Conservation (phyloP, 2,113 vertebrate species). For the Ramphastos sulfuratus region DNA sequence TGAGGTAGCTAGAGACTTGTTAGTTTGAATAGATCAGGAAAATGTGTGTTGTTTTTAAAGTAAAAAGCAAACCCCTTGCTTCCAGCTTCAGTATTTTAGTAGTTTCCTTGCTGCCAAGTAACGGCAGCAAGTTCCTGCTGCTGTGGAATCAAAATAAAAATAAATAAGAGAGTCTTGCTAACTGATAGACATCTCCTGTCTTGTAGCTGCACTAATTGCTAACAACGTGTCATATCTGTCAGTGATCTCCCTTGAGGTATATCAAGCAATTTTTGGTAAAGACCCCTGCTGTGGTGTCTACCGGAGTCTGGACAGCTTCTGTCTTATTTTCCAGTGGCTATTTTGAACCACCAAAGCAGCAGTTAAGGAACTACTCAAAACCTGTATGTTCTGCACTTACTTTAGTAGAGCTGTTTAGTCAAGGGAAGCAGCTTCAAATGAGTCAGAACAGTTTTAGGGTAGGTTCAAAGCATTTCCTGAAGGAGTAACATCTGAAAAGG, state of each 20-base stretch:
- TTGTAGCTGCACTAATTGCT: neutral
- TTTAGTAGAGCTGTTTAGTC: neutral
- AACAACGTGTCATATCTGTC: neutral
- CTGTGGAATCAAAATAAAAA: neutral
- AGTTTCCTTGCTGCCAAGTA: neutral
- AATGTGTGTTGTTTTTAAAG: neutral
- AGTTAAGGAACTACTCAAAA: neutral
- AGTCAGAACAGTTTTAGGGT: neutral
- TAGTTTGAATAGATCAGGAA: neutral
- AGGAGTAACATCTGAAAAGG: neutral
- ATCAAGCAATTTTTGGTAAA: neutral
- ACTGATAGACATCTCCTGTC: neutral
- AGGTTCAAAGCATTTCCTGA: neutral
- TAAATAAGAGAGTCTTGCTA: neutral
- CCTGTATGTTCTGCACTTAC: neutral
- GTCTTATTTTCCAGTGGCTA: neutral
- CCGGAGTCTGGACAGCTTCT: neutral
- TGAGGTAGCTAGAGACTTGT: neutral
- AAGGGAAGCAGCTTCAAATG: neutral
- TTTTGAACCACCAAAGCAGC: neutral
- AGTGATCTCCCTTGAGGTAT: neutral
- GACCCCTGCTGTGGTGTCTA: neutral
- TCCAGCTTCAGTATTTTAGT: neutral
- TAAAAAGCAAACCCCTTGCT: neutral
- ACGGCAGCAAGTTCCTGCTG: neutral